phyloP scores from a whole-genome alignment of 2,113 vertebrate species.

The Symphodus melops region DNA sequence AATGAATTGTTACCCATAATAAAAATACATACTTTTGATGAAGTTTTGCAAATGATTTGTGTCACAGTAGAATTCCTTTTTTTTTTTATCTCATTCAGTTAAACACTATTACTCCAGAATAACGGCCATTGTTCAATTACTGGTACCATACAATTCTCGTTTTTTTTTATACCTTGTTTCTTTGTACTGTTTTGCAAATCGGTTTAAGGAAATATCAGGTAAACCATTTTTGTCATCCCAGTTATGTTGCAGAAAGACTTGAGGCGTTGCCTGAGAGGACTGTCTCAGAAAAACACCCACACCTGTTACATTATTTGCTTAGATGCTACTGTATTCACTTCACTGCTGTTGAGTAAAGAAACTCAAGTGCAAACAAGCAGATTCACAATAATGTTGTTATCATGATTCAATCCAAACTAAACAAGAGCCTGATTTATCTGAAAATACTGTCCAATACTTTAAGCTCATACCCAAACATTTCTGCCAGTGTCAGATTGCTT shows the following conservation, averaged over 20 bases:
- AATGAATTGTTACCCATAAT: background rate
- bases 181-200: constrained; percentile 3
- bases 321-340: constrained; percentile 1
- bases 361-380: constrained; percentile 9
- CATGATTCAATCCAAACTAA: constrained; percentile 16
- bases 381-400: constrained; percentile 31
- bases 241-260: constrained; percentile 21
- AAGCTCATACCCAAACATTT: constrained; percentile 28
- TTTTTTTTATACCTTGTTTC: background rate
- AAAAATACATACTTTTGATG: background rate
- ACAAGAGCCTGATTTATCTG: constrained; percentile 18
- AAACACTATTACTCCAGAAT: background rate
- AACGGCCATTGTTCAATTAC: background rate
- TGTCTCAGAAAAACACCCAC: constrained; percentile 9
- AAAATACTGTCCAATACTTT: constrained; percentile 3
- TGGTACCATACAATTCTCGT: background rate
- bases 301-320: constrained; percentile 31
- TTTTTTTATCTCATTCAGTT: background rate
- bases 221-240: constrained; percentile 23
- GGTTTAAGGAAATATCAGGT: constrained; percentile 18
- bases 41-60: background rate
- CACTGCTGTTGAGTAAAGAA: constrained; percentile 9
- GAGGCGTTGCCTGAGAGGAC: constrained; percentile 3
- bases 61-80: too few relatives aligned
- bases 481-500: constrained; percentile 34